Percentiles rank a stretch among this genome's conserved stretches.
These are phyloP conservation scores for Drosophila simulans DNA, from an alignment of 1,140 invertebrate genomes.

Conservation along the genomic window DNA sequence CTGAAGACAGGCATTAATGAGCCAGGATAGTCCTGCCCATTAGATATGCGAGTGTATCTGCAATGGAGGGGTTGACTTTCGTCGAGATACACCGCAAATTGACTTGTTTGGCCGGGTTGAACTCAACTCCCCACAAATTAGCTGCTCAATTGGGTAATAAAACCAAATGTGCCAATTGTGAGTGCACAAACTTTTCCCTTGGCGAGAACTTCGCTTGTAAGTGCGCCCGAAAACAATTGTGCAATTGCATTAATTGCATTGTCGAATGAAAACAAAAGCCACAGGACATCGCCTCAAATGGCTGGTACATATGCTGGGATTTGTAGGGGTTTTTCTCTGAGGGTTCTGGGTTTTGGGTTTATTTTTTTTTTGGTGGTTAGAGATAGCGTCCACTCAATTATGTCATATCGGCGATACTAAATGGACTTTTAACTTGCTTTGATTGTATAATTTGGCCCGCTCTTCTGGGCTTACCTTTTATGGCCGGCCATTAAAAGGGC, in stretches of 20 bases:
- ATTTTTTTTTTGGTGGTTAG: constrained; percentile 7
- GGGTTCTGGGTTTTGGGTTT: neutral
- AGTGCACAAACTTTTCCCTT: constrained; percentile 51
- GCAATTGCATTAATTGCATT: constrained; percentile 79
- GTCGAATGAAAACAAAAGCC: constrained; percentile 62
- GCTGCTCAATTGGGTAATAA: constrained; percentile 80
- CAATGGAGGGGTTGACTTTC: constrained; percentile 1
- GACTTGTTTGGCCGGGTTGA: constrained; percentile 48
- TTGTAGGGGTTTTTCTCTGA: constrained; percentile 13
- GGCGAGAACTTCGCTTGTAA: constrained; percentile 27
- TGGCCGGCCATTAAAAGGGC: constrained; percentile 71
- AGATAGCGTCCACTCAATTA: constrained; percentile 71
- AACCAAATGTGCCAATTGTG: constrained; percentile 81
- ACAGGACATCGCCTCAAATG: constrained; percentile 63
- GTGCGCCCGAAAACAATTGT: constrained; percentile 64
- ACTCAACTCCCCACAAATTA: constrained; percentile 76
- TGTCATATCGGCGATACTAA: constrained; percentile 75
- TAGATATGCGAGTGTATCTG: constrained; percentile 11
- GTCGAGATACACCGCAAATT: constrained; percentile 51
- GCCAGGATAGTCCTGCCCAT: constrained; percentile 41
- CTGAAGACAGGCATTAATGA: constrained; percentile 63
- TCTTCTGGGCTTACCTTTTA: constrained; percentile 75
- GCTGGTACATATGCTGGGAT: constrained; percentile 67
- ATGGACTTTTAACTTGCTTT: constrained; percentile 78
- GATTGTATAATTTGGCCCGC: constrained; percentile 61